phyloP scores from a whole-genome alignment of 30 jellyfish, hydroid and myxozoan species.

The Aurelia sp. region DNA sequence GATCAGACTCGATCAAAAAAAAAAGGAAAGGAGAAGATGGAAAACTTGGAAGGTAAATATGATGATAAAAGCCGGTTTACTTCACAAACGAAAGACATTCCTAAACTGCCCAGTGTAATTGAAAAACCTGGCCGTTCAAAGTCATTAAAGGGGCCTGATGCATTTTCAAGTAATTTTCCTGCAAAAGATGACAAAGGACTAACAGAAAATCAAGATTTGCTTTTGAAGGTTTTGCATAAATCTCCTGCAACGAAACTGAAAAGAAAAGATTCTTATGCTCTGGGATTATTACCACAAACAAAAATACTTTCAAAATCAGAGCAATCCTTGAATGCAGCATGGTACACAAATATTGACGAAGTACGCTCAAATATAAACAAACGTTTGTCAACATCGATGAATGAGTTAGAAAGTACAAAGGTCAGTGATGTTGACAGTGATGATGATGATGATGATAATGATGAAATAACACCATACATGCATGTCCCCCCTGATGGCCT shows the following conservation, averaged over 20 bases:
- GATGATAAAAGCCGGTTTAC: no score
- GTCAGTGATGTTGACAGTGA: background rate
- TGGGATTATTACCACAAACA: slow-evolving; percentile 5
- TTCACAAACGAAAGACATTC: no score
- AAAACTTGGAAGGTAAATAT: no score
- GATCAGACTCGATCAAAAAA: no score
- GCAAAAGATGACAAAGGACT: background rate
- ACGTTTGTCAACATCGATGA: slow-evolving; percentile 66
- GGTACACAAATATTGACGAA: slow-evolving; percentile 59
- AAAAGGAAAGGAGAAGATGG: no score
- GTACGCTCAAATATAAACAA: slow-evolving; percentile 60
- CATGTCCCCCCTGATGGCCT: slow-evolving; percentile 82
- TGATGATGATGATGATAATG: slow-evolving; percentile 7
- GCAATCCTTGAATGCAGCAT: slow-evolving; percentile 26
- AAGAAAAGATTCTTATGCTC: no score
- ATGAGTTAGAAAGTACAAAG: slow-evolving; percentile 6
- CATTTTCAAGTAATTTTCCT: background rate
- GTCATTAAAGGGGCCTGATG: no score
- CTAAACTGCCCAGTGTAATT: no score
- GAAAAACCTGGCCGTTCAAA: no score
- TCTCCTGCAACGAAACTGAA: no score
- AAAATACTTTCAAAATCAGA: slow-evolving; percentile 56
- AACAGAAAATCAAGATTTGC: background rate
- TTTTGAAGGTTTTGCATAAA: no score
- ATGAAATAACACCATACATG: slow-evolving; percentile 49